Conservation (phyloP, 2,888 invertebrate genomes). For the Drosophila histrio region DNA sequence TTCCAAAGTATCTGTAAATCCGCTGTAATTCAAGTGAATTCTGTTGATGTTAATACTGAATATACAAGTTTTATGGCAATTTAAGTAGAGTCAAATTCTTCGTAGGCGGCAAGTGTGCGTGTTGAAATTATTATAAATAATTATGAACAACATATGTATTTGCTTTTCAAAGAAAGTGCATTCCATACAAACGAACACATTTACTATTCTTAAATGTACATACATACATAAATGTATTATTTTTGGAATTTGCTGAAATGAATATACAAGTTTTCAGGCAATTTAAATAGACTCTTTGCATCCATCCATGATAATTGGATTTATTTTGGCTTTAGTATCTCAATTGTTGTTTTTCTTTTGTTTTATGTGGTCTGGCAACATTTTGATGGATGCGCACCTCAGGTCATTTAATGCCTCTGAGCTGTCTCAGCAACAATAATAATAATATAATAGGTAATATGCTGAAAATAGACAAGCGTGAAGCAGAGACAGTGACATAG, state of each 20-base stretch:
- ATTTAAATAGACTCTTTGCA: neutral
- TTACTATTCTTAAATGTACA: neutral
- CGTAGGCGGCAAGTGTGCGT: no score
- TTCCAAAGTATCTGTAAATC: no score
- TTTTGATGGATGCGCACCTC: slow-evolving; percentile 52
- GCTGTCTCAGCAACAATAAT: slow-evolving; percentile 10
- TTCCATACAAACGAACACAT: no score
- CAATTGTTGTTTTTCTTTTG: slow-evolving; percentile 22
- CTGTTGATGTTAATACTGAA: no score
- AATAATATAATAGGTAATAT: slow-evolving; percentile 47
- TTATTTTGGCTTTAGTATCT: slow-evolving; percentile 16
- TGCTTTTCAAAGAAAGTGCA: no score
- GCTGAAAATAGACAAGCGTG: slow-evolving; percentile 64
- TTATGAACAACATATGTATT: no score
- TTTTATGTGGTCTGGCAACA: slow-evolving; percentile 24
- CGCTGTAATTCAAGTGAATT: no score
- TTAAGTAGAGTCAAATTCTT: no score
- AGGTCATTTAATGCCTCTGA: slow-evolving; percentile 15
- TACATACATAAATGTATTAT: no score
- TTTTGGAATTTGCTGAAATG: neutral
- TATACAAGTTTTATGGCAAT: no score
- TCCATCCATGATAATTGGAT: slow-evolving; percentile 24
- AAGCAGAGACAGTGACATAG: neutral
- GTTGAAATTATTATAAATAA: no score
- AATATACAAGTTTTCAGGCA: neutral